Base-by-base conservation (phyloP, 1,140 invertebrate genomes). In the Proctacanthus coquilletti region DNA sequence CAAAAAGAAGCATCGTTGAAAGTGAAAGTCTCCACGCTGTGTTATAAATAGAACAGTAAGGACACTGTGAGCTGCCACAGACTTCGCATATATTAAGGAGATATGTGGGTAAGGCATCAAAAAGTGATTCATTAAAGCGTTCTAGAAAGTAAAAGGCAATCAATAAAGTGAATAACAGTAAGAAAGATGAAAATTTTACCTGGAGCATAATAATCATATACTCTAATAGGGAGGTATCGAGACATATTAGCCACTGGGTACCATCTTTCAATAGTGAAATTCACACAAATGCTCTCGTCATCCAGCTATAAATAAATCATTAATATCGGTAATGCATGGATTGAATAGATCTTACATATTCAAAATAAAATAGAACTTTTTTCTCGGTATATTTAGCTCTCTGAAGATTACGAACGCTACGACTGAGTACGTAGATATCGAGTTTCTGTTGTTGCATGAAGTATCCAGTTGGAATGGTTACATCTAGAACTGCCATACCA, bases 31-130 rank as follows among this genome's bases (percentile, higher is more conserved):
- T 53, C 46, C 51, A 50, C 15, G 75, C 77, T 23, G 71, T 59
- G 49, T 86, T 88, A 63, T 86, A 92, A 45, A 88, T 86, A 18
- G 85, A 80, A 63, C 92, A 97, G 56, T 96, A 96, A 0, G 92
- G 92, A 64, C 93, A 98, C 59, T 96, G 92, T 31, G 86, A 96
- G 15, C 89, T 95, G 21, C 92, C 93, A 56, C 92, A 98, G n/a
- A 96, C 92, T 56, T 95, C 87, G 54, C 92, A 98, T 44, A 98
- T 93, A 59, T 92, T 93, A 18, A 95, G 63, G 11, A 84, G 66
- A 59, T 92, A 92, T 3, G 89, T 81, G 18, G 84, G 75, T 32
- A 87, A 69, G 2, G 87, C 75, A 52, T 93, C 86, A 51, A 94
- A 92, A 61, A 96, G 83, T 0, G 81, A 80, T 65, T 93, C 86